Evolutionary conservation across 53 echinoderm and acorn worm species (phyloP), one percentile per base, ranked within the genome.

Genomic region (Crossaster papposus): DNA sequence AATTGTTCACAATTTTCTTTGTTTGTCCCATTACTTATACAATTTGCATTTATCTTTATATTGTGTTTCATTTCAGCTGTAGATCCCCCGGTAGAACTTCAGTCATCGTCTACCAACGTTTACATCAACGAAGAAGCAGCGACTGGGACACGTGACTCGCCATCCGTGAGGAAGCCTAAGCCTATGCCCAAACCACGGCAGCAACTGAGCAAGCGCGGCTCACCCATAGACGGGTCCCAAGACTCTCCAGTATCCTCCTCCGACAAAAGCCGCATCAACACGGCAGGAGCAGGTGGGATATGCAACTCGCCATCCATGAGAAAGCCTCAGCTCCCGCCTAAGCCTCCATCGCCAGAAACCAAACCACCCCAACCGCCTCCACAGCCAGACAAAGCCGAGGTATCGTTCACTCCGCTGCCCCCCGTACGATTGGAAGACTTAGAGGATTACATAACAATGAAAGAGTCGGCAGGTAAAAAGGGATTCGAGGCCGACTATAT

Each of bases 401-500:
- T 14, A 30, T 2, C 17, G 20, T 74, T 74, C 28, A 36, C 36
- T 36, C 36, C 75, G 28, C 75, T 28, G 7, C 33, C 33, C 2
- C 79, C 79, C 2, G 52, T 79, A 12, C 79, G 51, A 11, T 17
- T 52, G 17, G 52, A 79, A 50, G 52, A 79, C 28, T 24, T 79
- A 8, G 79, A 50, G 28, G 24, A 50, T 2, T 79, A 79, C 79
- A 79, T 79, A 13, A 18, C 7, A 51, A 51, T 26, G n/a, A 50
- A 79, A n/a, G 79, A 51, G 14, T 52, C 52, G 38, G 52, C 23
- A 51, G 52, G 79, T 18, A 0, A 51, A 2, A 79, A 51, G 2
- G 79, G 51, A 4, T 79, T 79, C 29, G 32, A 79, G 52, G 79
- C 79, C 3, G 79, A 79, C 29, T 79, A 79, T 52, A 50, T 51